Evolutionary conservation across 2,888 invertebrate species (phyloP).

Genomic region (Cephus pulcher): DNA sequence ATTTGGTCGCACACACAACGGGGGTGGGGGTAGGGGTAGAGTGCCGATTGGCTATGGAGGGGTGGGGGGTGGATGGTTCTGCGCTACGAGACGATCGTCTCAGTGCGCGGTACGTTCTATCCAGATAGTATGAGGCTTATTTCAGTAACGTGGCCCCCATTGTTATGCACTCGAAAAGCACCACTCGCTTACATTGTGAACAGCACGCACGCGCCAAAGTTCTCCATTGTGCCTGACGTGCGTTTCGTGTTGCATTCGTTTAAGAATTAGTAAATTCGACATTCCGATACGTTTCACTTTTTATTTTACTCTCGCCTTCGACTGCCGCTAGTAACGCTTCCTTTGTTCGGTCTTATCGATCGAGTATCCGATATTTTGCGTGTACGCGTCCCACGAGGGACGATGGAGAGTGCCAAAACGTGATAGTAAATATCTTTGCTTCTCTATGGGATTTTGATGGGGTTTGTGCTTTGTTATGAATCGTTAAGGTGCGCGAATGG

Average conservation of each 20-base stretch:
- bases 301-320: not conserved
- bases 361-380: not conserved
- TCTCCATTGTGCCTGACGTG: constrained; percentile 12
- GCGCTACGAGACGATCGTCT: constrained; percentile 28
- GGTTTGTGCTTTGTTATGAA: not conserved
- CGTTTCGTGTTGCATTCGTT: not conserved
- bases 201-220: constrained; percentile 49
- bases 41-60: constrained; percentile 26
- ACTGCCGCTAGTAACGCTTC: not conserved
- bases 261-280: not conserved
- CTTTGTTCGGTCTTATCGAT: not conserved
- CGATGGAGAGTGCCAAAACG: not conserved
- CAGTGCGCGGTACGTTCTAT: constrained; percentile 47
- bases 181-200: constrained; percentile 52
- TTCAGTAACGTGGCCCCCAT: constrained; percentile 54
- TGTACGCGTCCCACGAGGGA: too few species aligned
- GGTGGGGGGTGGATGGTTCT: constrained; percentile 32
- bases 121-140: constrained; percentile 51
- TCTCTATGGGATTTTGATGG: too few species aligned
- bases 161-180: constrained; percentile 54
- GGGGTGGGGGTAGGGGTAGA: constrained; percentile 15
- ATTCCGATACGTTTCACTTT: not conserved
- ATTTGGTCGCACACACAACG: not conserved
- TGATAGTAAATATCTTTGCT: not conserved
- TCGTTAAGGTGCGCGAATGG: not conserved